Conservation (phyloP, 1,140 invertebrate species). For the Drosophila pruinosa region DNA sequence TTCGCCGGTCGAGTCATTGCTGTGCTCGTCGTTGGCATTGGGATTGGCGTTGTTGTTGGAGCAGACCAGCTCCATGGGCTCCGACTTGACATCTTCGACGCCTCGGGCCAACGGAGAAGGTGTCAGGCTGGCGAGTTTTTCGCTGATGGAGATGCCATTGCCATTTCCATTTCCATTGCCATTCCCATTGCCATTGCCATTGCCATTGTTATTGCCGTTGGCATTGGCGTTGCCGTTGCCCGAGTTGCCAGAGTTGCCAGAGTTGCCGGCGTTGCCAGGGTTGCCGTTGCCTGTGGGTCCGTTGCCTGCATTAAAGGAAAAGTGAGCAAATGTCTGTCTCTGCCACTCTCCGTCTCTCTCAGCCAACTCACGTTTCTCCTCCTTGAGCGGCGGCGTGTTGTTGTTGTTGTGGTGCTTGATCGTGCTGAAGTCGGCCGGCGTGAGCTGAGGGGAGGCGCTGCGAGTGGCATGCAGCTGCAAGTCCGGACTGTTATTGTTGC, state of each 20-base stretch:
- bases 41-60: slow-evolving; percentile 86
- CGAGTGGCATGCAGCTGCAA: slow-evolving; percentile 67
- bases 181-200: slow-evolving; percentile 21
- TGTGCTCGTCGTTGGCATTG: slow-evolving; percentile 84
- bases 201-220: slow-evolving; percentile 83
- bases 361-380: slow-evolving; percentile 82
- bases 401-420: slow-evolving; percentile 85
- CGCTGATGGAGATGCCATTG: slow-evolving; percentile 76
- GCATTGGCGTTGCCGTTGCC: slow-evolving; percentile 76
- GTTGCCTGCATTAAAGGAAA: slow-evolving; percentile 26
- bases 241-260: slow-evolving; percentile 73
- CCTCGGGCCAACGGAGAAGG: slow-evolving; percentile 84
- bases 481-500: slow-evolving; percentile 86
- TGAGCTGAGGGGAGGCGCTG: slow-evolving; percentile 84
- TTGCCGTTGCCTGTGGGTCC: slow-evolving; percentile 75
- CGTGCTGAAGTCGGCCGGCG: slow-evolving; percentile 90
- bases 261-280: slow-evolving; percentile 75
- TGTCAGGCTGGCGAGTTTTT: slow-evolving; percentile 82
- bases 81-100: slow-evolving; percentile 89
- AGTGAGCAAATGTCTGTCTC: neutral
- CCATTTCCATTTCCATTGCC: slow-evolving; percentile 83
- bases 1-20: slow-evolving; percentile 85
- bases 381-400: slow-evolving; percentile 84
- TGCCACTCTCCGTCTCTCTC: too few species aligned
- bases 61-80: slow-evolving; percentile 90